Conservation (phyloP, 2,888 invertebrate genomes). For the Punctoribates punctum region DNA sequence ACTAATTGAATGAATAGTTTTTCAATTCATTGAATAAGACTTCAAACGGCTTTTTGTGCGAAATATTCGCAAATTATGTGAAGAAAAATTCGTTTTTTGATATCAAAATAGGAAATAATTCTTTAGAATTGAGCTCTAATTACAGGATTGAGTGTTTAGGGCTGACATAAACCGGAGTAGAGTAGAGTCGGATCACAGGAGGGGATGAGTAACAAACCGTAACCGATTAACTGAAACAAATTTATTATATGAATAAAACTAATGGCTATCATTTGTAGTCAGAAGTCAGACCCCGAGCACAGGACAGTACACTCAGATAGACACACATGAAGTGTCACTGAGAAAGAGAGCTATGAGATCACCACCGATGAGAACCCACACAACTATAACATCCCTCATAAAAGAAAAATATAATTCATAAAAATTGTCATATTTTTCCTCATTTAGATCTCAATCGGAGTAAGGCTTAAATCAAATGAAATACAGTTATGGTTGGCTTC, state of each 20-base stretch:
- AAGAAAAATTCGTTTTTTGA: neutral
- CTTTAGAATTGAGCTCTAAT: neutral
- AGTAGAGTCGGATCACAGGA: neutral
- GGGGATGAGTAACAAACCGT: constrained; percentile 12
- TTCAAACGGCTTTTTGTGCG: too few relatives aligned
- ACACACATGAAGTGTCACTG: neutral
- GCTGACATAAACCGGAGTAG: neutral
- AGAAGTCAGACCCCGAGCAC: neutral
- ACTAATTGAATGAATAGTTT: too few relatives aligned
- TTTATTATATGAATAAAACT: neutral
- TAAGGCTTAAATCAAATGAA: too few relatives aligned
- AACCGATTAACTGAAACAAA: constrained; percentile 18
- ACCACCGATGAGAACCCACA: neutral
- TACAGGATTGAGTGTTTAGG: neutral
- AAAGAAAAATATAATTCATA: neutral
- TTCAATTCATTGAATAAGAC: too few relatives aligned
- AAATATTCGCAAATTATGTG: neutral
- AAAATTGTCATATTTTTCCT: neutral
- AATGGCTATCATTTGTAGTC: neutral
- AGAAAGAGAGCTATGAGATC: neutral
- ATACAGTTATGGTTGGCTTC: too few relatives aligned
- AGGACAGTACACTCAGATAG: neutral
- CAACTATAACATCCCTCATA: neutral
- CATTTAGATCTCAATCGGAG: neutral
- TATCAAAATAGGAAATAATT: too few relatives aligned